Base-by-base conservation (phyloP, 1,140 invertebrate genomes). In the Micrasema minimum region DNA sequence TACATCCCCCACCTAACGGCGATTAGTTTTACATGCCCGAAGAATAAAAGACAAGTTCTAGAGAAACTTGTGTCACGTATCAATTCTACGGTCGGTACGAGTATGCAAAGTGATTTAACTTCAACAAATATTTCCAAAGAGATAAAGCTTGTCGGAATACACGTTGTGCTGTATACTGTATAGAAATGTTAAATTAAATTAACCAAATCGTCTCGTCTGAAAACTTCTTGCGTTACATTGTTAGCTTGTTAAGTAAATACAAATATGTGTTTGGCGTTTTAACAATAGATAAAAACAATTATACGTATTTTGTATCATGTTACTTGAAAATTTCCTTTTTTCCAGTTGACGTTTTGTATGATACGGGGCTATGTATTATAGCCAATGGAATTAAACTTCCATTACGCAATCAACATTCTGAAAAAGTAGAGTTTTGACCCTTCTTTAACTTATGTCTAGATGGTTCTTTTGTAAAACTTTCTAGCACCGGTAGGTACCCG, bases 31-130 rank as follows among this genome's bases (percentile, higher is more conserved):
- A 62, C 68, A 65, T 67, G 38, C 45, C 59, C 22, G 14, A 66
- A 16, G 41, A 61, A 62, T 46, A 62, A 67, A 61, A 53, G 43
- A 62, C 67, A 66, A n/a, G 67, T 74, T 14, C 46, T 59, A 43
- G 46, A 37, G 43, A 68, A 66, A 67, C 72, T 71, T 12, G 50
- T 46, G 68, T 71, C 72, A 71, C 72, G 72, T 74, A 74, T 64
- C 65, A 71, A 53, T 71, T 71, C 65, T 62, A 71, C 59, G 68
- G 53, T 38, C 50, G 2, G 41, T 45, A 14, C 26, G 66, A 69
- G 41, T 59, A 53, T 46, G 43, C 51, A 51, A 61, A 69, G 66
- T 69, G 53, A 69, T 57, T 69, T 69, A 14, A 26, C 53, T 69
- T 61, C 23, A 20, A 23, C 48, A 23, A 38, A 57, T 57, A 57